phyloP scores from a whole-genome alignment of 2,797 vertebrate species.

The Pseudochromis fuscus region DNA sequence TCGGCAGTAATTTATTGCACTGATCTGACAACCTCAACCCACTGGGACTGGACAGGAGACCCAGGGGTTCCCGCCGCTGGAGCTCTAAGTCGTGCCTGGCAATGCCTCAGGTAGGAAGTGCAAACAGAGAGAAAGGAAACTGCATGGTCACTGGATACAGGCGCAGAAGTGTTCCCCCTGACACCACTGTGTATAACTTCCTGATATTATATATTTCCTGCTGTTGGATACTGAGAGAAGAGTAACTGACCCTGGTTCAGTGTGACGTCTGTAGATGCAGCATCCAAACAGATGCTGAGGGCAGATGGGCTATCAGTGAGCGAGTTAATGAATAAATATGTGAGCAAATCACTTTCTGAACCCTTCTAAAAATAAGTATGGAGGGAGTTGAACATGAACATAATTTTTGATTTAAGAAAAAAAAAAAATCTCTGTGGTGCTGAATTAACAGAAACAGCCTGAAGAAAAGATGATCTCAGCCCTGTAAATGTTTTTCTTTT shows the following conservation, averaged over 20 bases:
- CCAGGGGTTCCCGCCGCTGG: conserved; percentile 89
- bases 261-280: conserved; percentile 29
- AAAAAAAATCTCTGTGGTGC: conserved; percentile 4
- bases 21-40: conserved; percentile 71
- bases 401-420: not conserved
- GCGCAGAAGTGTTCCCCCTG: not conserved
- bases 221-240: not conserved
- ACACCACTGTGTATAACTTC: not conserved
- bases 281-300: conserved; percentile 33
- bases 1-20: conserved; percentile 51
- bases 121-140: too few species aligned
- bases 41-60: conserved; percentile 87
- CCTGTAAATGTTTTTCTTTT: not conserved
- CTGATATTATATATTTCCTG: not conserved
- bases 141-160: not conserved
- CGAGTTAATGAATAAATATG: not conserved
- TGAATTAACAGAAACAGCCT: conserved; percentile 11
- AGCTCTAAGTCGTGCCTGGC: conserved; percentile 91
- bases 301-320: conserved; percentile 27
- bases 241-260: conserved; percentile 28
- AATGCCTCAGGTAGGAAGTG: conserved; percentile 96
- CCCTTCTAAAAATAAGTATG: conserved; percentile 12
- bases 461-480: not conserved
- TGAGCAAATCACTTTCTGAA: conserved; percentile 3
- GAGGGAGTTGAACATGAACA: not conserved